Percentiles rank a stretch among this genome's conserved stretches.
phyloP scores from a whole-genome alignment of 2,797 vertebrate species.

The Hyperoplus immaculatus region DNA sequence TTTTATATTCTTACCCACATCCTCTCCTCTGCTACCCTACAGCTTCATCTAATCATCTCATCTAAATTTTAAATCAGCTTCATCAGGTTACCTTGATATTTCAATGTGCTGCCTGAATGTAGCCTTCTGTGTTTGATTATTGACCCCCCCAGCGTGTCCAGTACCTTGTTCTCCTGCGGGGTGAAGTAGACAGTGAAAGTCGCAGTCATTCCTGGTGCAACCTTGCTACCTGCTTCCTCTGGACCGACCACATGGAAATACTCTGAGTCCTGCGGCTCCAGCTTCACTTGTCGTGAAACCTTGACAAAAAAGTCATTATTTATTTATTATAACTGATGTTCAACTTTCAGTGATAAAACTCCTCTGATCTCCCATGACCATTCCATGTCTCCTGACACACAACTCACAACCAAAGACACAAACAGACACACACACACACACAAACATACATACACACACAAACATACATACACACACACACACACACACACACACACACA shows the following conservation, averaged over 20 bases:
- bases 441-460: background rate
- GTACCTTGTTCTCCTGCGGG: conserved; percentile 90
- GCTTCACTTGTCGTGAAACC: conserved; percentile 87
- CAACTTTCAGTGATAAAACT: conserved; percentile 41
- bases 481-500: background rate
- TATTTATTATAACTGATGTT: conserved; percentile 33
- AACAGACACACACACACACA: background rate
- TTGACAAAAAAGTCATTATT: conserved; percentile 60
- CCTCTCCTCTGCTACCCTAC: conserved; percentile 1
- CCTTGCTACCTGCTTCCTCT: conserved; percentile 79
- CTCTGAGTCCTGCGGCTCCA: conserved; percentile 85
- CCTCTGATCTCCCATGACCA: conserved; percentile 15
- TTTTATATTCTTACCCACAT: conserved; percentile 6
- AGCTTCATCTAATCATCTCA: conserved; percentile 13
- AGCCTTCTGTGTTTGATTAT: background rate
- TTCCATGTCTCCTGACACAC: conserved; percentile 23
- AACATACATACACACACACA: background rate
- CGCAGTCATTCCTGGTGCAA: conserved; percentile 86
- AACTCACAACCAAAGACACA: conserved; percentile 9
- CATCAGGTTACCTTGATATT: background rate
- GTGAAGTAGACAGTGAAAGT: conserved; percentile 87
- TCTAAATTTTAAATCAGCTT: conserved; percentile 15
- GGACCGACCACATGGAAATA: conserved; percentile 88
- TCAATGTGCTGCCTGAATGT: background rate
- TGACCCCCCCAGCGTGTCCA: background rate